Base-by-base conservation (phyloP, 2,888 invertebrate genomes). In the Amitus sp. region DNA sequence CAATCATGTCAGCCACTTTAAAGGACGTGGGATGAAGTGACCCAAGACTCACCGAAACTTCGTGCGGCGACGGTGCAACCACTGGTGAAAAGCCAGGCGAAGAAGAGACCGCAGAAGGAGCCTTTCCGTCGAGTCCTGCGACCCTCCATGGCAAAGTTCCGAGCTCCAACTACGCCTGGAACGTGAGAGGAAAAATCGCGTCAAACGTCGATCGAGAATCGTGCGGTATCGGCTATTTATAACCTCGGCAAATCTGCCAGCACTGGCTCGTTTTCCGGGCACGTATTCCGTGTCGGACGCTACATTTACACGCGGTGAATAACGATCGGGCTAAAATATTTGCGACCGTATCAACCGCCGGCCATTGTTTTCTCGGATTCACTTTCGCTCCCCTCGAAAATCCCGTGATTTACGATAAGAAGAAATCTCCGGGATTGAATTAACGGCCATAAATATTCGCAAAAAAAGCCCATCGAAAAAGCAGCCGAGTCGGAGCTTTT, bases 81-180 rank as follows among this genome's bases (percentile, higher is more conserved):
- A 69, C 73, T 75, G 74, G 77, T 77, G 70, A 77, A 76, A 62
- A 80, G 71, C 79, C 79, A 78, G 54, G 75, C 75, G 66, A 81
- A 74, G 65, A 81, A 73, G 69, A 79, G 71, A 65, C 76, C 75
- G 69, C 76, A 73, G 61, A 78, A 75, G 67, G 78, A 72, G 73
- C 72, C 74, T 78, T 78, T 80, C 78, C 80, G 80, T 76, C 80
- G 78, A 77, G 74, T 76, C 77, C 75, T 80, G 73, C 79, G 79
- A 71, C 80, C 78, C 79, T 80, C 80, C 81, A 81, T 81, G 74
- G 72, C 77, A 73, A 75, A 72, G 73, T 73, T 72, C 70, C 72
- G 73, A 74, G 74, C 77, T 77, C 73, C 74, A 73, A 79, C 79
- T 81, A 80, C 75, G 77, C 76, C 81, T 81, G 73, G 10, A 73